Evolutionary conservation across 2,797 vertebrate species (phyloP).

Genomic region (Ctenopoma multispine): DNA sequence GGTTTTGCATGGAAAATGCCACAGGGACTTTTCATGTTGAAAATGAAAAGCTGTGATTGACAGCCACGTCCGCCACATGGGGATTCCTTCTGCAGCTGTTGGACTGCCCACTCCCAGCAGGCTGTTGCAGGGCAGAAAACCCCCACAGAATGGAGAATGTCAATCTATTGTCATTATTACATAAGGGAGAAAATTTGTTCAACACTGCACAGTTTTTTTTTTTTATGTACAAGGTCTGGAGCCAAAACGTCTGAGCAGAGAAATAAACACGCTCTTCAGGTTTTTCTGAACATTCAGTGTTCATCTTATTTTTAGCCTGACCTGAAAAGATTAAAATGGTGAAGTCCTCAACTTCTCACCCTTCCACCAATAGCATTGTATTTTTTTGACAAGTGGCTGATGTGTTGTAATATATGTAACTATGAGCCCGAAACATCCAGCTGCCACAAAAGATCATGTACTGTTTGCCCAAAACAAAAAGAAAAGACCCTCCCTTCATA

Average conservation of each 20-base stretch:
- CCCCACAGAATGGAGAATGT: conserved; percentile 46
- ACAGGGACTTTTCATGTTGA: conserved; percentile 39
- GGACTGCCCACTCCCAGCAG: conserved; percentile 23
- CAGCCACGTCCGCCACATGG: conserved; percentile 54
- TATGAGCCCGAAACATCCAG: not conserved
- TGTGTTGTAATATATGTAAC: not conserved
- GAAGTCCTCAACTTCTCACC: not conserved
- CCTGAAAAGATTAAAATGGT: not conserved
- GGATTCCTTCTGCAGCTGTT: conserved; percentile 48
- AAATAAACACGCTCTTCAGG: no score
- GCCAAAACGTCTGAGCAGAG: no score
- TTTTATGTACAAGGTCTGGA: no score
- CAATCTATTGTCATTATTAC: conserved; percentile 54
- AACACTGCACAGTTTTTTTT: no score
- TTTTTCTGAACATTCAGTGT: no score
- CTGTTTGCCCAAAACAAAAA: not conserved
- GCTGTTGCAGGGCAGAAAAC: conserved; percentile 51
- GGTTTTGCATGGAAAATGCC: conserved; percentile 6
- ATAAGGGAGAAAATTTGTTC: conserved; percentile 8
- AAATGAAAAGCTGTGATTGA: conserved; percentile 64
- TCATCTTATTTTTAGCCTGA: not conserved
- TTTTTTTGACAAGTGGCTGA: no score
- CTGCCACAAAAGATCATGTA: conserved; percentile 3
- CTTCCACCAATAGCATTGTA: not conserved
- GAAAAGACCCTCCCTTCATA: not conserved